phyloP scores from a whole-genome alignment of 1,140 invertebrate genomes.

The Cylas formicarius region DNA sequence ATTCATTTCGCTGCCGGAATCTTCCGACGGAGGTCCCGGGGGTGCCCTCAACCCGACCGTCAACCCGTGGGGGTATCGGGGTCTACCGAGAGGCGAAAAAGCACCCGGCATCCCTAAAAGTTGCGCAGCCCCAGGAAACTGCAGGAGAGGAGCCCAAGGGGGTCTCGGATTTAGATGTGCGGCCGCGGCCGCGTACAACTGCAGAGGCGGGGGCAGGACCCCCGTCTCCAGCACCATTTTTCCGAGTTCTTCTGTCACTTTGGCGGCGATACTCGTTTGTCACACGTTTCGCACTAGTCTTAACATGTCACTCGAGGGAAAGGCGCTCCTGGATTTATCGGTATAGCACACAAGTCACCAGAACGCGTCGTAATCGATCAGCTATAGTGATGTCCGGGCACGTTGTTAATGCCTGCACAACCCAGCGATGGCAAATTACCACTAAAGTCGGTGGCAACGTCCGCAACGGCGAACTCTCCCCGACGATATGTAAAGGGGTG shows the following conservation, averaged over 20 bases:
- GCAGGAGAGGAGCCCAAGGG: slow-evolving; percentile 41
- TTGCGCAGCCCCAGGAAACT: slow-evolving; percentile 38
- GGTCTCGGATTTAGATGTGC: slow-evolving; percentile 37
- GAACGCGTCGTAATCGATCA: too few species aligned
- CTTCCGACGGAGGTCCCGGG: slow-evolving; percentile 39
- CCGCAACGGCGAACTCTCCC: not conserved
- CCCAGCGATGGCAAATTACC: slow-evolving; percentile 4
- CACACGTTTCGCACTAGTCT: too few species aligned
- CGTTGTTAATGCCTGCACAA: not conserved
- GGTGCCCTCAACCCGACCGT: slow-evolving; percentile 32
- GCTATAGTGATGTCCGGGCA: too few species aligned
- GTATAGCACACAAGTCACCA: too few species aligned
- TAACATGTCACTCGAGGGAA: too few species aligned
- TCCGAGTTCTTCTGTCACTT: slow-evolving; percentile 27
- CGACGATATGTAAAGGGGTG: too few species aligned
- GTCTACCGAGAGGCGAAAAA: slow-evolving; percentile 36
- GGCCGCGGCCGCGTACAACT: slow-evolving; percentile 39
- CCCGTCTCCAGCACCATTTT: slow-evolving; percentile 41
- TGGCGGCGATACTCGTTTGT: slow-evolving; percentile 6
- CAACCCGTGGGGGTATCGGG: slow-evolving; percentile 37
- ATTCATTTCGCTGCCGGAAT: slow-evolving; percentile 41
- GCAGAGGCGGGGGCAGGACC: slow-evolving; percentile 40
- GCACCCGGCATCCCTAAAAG: slow-evolving; percentile 39
- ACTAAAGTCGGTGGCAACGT: slow-evolving; percentile 1
- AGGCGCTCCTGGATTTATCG: too few species aligned